Conservation (phyloP, 1,140 invertebrate genomes). For the Ruditapes philippinarum region DNA sequence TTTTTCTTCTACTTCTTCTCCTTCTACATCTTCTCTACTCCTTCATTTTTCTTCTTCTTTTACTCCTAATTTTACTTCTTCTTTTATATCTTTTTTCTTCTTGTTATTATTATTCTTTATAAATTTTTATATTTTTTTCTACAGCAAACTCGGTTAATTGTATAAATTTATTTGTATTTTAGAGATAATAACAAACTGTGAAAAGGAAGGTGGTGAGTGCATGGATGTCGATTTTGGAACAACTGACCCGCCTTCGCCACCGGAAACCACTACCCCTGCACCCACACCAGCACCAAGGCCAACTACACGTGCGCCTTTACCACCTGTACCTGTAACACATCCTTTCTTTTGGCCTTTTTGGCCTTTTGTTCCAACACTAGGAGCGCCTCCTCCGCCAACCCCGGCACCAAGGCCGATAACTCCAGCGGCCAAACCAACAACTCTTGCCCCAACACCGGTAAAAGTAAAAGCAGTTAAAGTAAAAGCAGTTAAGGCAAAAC, state of each 20-base stretch:
- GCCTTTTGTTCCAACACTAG: not conserved
- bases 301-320: not conserved
- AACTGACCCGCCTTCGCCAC: slow-evolving; percentile 3
- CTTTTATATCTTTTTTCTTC: no score
- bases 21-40: no score
- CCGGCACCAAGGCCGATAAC: slow-evolving; percentile 19
- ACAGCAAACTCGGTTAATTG: no score
- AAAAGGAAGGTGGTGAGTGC: slow-evolving; percentile 53
- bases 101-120: no score
- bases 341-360: slow-evolving; percentile 5
- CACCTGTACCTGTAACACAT: not conserved
- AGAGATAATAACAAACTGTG: slow-evolving; percentile 54
- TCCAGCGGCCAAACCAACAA: not conserved
- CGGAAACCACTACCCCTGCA: not conserved
- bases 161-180: not conserved
- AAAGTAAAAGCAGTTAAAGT: not conserved
- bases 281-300: not conserved
- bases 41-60: no score
- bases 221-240: slow-evolving; percentile 43
- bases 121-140: no score
- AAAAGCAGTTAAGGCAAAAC: not conserved
- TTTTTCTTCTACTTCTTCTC: no score
- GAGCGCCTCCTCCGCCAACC: not conserved
- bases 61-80: no score
- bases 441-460: slow-evolving; percentile 1